Conservation (phyloP, 2,113 vertebrate genomes). For the Dendropsophus ebraccatus region DNA sequence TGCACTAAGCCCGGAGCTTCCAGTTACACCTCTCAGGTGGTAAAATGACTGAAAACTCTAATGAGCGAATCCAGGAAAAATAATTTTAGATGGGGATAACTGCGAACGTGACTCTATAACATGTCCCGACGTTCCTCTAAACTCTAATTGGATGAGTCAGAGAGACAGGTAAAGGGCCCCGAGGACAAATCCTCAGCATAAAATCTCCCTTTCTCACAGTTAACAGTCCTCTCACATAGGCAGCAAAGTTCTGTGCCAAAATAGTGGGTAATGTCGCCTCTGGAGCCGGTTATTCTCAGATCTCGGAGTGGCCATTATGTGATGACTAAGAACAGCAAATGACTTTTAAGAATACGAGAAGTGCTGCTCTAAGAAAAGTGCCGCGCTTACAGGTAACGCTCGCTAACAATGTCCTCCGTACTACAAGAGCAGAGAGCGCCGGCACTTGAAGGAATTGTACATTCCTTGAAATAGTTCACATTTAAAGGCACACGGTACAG, state of each 20-base stretch:
- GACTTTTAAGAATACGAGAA: background rate
- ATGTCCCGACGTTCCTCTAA: background rate
- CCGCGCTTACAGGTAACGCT: background rate
- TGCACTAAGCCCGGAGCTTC: background rate
- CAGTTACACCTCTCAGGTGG: background rate
- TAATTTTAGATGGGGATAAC: background rate
- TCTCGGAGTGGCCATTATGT: background rate
- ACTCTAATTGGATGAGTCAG: constrained; percentile 9
- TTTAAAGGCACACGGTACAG: background rate
- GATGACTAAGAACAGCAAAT: background rate
- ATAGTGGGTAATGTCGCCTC: background rate
- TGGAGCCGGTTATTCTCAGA: background rate
- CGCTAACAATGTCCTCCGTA: background rate
- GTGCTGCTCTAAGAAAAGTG: background rate
- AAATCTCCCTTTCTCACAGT: background rate
- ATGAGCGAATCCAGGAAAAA: background rate
- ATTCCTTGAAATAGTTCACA: background rate
- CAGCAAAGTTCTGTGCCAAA: background rate
- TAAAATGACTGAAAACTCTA: background rate
- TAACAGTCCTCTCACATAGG: background rate
- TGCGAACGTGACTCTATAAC: no score
- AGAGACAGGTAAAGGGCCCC: background rate
- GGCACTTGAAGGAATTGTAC: background rate
- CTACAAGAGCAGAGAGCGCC: background rate
- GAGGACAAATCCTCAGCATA: background rate